Evolutionary conservation across 2,113 vertebrate species (phyloP).

Genomic region (Vireo altiloquus): DNA sequence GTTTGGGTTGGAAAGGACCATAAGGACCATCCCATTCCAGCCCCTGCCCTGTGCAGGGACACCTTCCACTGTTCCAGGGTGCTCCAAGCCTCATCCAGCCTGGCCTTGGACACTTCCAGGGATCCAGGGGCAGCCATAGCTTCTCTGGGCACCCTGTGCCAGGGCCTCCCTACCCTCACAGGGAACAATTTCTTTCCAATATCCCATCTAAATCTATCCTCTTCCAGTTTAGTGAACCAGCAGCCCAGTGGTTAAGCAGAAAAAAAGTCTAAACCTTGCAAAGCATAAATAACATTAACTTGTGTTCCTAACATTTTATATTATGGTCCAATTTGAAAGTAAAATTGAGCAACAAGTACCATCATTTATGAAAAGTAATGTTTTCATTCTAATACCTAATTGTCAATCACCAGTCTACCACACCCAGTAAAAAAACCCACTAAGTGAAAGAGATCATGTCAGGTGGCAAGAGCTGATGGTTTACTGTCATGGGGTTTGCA

Average conservation of each 20-base stretch:
- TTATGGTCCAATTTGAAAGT: neutral
- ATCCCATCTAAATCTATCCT: no score
- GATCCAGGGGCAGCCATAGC: neutral
- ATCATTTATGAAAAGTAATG: neutral
- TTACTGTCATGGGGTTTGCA: neutral
- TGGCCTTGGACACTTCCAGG: neutral
- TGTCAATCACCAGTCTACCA: neutral
- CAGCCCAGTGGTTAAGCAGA: neutral
- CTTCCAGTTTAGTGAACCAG: neutral
- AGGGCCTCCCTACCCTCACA: rapidly evolving
- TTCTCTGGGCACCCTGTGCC: neutral
- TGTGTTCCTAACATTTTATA: rapidly evolving
- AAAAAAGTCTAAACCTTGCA: neutral
- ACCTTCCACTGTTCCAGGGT: rapidly evolving
- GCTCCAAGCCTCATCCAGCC: rapidly evolving
- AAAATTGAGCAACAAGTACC: neutral
- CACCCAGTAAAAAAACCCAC: neutral
- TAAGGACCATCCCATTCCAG: rapidly evolving
- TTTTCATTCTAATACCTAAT: neutral
- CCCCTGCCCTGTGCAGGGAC: neutral
- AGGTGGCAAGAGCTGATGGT: neutral
- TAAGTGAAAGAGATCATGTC: neutral
- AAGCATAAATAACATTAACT: neutral
- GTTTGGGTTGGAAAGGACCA: neutral
- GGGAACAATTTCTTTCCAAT: neutral